Percentiles rank a stretch among this genome's conserved stretches.
Conservation (phyloP, 1,140 invertebrate species). For the Euborellia annulipes region DNA sequence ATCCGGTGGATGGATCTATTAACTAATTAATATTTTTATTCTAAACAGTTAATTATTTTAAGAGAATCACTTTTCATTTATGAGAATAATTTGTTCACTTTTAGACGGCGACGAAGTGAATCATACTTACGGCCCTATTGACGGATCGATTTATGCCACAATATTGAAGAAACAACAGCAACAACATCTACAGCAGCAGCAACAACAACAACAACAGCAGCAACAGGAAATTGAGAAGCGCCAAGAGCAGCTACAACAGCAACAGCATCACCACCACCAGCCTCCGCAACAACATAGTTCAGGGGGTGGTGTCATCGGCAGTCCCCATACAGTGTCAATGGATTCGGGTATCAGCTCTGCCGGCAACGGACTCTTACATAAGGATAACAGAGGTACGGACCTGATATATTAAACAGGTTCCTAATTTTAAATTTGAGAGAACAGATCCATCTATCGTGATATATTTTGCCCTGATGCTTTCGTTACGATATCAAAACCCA, state of each 20-base stretch:
- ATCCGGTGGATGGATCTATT: too few relatives aligned
- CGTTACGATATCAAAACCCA: too few relatives aligned
- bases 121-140: conserved; percentile 65
- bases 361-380: conserved; percentile 19
- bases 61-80: too few relatives aligned
- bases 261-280: conserved; percentile 9
- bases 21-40: too few relatives aligned
- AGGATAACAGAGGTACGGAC: not conserved
- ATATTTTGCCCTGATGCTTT: too few relatives aligned
- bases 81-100: not conserved
- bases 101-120: conserved; percentile 19
- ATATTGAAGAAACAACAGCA: conserved; percentile 41
- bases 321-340: conserved; percentile 63
- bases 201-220: conserved; percentile 26
- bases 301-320: conserved; percentile 17
- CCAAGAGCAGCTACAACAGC: conserved; percentile 18
- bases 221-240: conserved; percentile 33
- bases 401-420: too few relatives aligned
- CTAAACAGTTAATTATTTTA: too few relatives aligned
- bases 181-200: conserved; percentile 24
- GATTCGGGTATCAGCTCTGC: conserved; percentile 68
- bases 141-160: conserved; percentile 77
- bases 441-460: too few relatives aligned
- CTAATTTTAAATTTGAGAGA: too few relatives aligned
- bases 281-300: not conserved